Evolutionary conservation across 2,888 invertebrate genomes (phyloP).

Genomic region (Drosophila tanythrix): DNA sequence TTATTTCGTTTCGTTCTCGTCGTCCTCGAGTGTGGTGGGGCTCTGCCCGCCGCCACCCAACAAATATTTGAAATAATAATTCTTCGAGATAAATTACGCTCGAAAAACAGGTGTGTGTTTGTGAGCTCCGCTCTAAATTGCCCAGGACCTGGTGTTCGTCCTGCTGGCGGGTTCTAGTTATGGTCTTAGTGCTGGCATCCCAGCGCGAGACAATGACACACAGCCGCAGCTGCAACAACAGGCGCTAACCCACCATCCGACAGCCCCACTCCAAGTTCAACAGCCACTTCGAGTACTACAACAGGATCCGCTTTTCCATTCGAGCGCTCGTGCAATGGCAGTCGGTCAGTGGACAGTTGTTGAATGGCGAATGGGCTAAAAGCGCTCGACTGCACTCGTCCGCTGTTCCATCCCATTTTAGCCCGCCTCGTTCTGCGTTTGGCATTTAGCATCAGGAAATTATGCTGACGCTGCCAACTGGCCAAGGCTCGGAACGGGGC

Average conservation of each 20-base stretch:
- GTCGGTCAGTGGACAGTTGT: conserved; percentile 59
- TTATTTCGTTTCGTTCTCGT: conserved; percentile 79
- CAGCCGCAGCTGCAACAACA: conserved; percentile 63
- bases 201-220: conserved; percentile 76
- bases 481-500: conserved; percentile 45
- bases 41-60: conserved; percentile 16
- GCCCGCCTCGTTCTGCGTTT: conserved; percentile 56
- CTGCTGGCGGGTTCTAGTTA: conserved; percentile 37
- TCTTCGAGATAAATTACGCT: conserved; percentile 85
- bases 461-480: conserved; percentile 83
- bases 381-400: conserved; percentile 62
- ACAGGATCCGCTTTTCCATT: conserved; percentile 22
- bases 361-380: conserved; percentile 71
- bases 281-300: conserved; percentile 8
- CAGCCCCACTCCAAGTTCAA: conserved; percentile 3
- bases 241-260: conserved; percentile 28
- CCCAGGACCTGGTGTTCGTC: conserved; percentile 57
- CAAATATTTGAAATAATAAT: conserved; percentile 85
- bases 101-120: conserved; percentile 83
- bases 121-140: conserved; percentile 81
- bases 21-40: conserved; percentile 28
- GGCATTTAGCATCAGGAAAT: conserved; percentile 84
- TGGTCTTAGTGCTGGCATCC: conserved; percentile 28
- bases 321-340: conserved; percentile 48
- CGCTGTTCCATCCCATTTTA: conserved; percentile 33